A percentile compares a stretch with the other conserved stretches of the same genome.
phyloP scores from a whole-genome alignment of 2,113 vertebrate species.

The Bos javanicus region DNA sequence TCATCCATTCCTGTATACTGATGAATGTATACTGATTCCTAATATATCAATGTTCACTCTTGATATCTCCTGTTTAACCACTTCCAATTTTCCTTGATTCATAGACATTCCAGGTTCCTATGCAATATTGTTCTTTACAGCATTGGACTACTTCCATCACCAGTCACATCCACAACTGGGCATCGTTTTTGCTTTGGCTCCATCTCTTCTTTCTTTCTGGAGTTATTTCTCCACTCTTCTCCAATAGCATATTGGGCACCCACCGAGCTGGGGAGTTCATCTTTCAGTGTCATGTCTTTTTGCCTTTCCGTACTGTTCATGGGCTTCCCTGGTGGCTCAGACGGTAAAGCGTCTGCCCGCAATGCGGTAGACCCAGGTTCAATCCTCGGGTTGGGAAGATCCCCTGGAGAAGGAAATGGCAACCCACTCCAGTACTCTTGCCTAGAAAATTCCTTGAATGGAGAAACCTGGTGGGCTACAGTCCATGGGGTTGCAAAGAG shows the following conservation, averaged over 20 bases:
- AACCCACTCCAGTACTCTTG: too few relatives aligned
- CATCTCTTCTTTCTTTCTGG: background rate
- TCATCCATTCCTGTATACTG: background rate
- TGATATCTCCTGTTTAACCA: background rate
- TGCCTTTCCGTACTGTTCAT: background rate
- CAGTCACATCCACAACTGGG: background rate
- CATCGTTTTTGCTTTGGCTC: background rate
- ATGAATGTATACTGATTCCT: background rate
- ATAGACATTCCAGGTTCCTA: background rate
- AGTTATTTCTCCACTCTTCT: background rate
- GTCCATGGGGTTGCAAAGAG: too few relatives aligned
- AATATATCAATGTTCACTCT: background rate
- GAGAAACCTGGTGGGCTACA: too few relatives aligned
- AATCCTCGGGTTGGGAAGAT: too few relatives aligned
- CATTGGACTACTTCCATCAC: background rate
- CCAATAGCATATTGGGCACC: background rate
- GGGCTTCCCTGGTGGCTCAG: background rate
- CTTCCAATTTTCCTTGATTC: background rate
- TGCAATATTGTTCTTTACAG: background rate
- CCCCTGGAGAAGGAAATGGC: too few relatives aligned
- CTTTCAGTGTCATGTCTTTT: background rate
- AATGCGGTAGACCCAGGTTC: too few relatives aligned
- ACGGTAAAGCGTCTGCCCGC: fast-evolving
- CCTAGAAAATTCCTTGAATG: too few relatives aligned
- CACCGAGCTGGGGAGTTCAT: fast-evolving